phyloP scores from a whole-genome alignment of 64 coral and sea anemone species.

The Exaiptasia diaphana region DNA sequence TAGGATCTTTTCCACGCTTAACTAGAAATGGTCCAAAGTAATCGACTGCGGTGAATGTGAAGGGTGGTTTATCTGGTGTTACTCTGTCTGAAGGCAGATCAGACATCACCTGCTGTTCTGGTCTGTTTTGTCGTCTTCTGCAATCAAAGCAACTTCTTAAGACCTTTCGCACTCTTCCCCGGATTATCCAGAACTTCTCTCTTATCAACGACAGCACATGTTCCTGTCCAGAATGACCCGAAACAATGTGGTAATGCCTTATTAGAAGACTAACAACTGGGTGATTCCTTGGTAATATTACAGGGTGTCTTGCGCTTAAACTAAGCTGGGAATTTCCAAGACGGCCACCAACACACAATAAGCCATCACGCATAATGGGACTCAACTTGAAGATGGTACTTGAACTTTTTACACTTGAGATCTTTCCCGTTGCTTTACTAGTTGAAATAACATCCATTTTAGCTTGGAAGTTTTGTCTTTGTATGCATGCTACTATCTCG shows the following conservation, averaged over 20 bases:
- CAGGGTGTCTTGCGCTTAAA: too few relatives aligned
- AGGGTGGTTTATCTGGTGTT: conserved; percentile 26
- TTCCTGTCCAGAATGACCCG: conserved; percentile 34
- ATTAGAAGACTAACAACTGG: conserved; percentile 49
- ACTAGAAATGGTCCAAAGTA: conserved; percentile 27
- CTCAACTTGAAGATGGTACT: conserved; percentile 15
- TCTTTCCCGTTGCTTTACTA: not conserved
- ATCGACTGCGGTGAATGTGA: conserved; percentile 17
- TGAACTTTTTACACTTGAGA: conserved; percentile 23
- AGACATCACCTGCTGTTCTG: conserved; percentile 16
- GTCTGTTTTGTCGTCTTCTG: conserved; percentile 8
- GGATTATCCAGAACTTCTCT: conserved; percentile 35
- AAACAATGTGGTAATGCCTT: not conserved
- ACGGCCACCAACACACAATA: conserved; percentile 9
- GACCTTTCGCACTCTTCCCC: conserved; percentile 7
- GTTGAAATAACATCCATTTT: not conserved
- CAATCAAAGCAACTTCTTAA: conserved; percentile 7
- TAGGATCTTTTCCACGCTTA: not conserved
- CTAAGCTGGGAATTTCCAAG: not conserved
- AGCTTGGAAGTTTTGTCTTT: not conserved
- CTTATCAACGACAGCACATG: conserved; percentile 38
- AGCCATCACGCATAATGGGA: conserved; percentile 5
- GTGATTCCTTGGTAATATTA: conserved; percentile 49
- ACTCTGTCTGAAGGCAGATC: conserved; percentile 12
- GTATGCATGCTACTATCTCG: not conserved